phyloP scores from a whole-genome alignment of 2,113 vertebrate species.

The Phalacrocorax aristotelis region DNA sequence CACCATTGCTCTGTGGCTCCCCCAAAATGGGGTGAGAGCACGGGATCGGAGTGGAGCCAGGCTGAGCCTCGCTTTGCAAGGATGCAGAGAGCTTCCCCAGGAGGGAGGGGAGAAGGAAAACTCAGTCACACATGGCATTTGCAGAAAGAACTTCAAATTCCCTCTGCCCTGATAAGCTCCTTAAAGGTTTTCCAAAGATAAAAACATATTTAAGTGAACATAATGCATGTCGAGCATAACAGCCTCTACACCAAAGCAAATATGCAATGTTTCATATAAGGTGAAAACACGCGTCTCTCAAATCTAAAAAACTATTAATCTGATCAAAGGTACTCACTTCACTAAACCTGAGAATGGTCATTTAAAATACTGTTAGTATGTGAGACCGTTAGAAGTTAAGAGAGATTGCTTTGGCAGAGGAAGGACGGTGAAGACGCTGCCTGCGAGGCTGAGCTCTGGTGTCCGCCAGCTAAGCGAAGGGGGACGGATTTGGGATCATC shows the following conservation, averaged over 20 bases:
- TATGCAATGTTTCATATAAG: not conserved
- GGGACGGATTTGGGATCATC: not conserved
- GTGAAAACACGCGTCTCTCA: not conserved
- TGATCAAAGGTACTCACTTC: not conserved
- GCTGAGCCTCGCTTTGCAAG: fast-evolving
- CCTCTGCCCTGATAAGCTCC: not conserved
- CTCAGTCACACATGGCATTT: not conserved
- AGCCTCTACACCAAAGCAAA: not conserved
- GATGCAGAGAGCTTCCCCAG: no score
- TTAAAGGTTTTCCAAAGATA: not conserved
- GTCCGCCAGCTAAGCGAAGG: fast-evolving
- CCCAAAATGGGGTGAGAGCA: fast-evolving
- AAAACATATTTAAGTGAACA: not conserved
- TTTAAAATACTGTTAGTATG: not conserved
- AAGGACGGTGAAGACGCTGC: not conserved
- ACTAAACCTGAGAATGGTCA: not conserved
- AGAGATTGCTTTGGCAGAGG: not conserved
- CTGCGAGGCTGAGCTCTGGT: not conserved
- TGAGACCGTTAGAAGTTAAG: not conserved
- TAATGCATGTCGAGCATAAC: no score
- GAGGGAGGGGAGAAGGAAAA: not conserved
- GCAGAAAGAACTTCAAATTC: not conserved
- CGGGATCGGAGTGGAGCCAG: not conserved
- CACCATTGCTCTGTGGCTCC: not conserved
- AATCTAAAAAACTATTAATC: not conserved